Evolutionary conservation across 2,888 invertebrate species (phyloP), one percentile per base, ranked within the genome.

Genomic region (Autographa pulchrina): DNA sequence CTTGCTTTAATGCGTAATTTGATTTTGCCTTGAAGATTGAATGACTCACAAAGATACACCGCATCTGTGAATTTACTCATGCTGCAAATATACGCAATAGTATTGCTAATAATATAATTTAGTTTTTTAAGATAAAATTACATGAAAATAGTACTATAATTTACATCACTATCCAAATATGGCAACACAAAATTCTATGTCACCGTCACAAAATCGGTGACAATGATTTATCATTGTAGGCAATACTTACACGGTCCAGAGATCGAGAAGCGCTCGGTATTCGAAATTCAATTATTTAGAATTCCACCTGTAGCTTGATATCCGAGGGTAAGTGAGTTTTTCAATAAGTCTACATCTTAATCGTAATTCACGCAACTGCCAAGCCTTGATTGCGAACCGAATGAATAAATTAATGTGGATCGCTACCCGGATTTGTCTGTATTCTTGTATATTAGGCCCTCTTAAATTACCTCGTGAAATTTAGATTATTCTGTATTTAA

Each of bases 251-350:
- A 75, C 81, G 84, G 81, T 77, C 78, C 78, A 70, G 59, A 72
- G 80, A 75, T 76, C 69, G 56, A 61, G 76, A 74, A 76, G 84
- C 87, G 86, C 85, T 76, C 87, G 90, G 89, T 90, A 91, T 92
- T 84, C 85, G 85, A 85, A 87, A 92, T 92, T 89, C 92, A 92
- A 92, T 92, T 92, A 92, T 90, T 88, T 86, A 82, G 77, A 75
- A 80, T 82, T 77, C 77, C 73, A 80, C 84, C 80, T 80, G 82
- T 82, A 82, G 63, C 60, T 20, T 52, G 64, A 76, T 74, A 76
- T 84, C 78, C 62, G 8, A 32, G 62, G 20, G 67, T 63, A 72
- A 78, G 79, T 70, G 66, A 78, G 71, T 81, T 83, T 83, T 81
- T 79, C 68, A 70, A 70, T 72, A 73, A 68, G 62, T 68, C 79